Base-by-base conservation (phyloP, 23 tunicate species). In the Ascidia mentula region DNA sequence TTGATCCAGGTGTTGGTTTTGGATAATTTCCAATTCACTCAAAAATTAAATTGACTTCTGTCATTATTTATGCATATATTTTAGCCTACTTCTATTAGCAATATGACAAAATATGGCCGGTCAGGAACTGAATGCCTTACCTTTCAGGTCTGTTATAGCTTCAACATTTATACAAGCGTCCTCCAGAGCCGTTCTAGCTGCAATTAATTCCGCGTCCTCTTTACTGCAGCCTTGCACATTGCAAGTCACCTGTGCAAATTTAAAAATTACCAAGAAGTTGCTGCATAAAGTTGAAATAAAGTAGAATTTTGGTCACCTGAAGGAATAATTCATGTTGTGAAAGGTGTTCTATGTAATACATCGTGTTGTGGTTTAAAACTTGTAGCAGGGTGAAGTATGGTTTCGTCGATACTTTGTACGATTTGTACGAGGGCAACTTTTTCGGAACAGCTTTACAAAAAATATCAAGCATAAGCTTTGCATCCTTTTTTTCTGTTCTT, bases 361-460 rank as follows among this genome's bases (percentile, higher is more conserved):
- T 31, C 74, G 75, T 24, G 60, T 60, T 76, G 79, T 88, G 73
- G 72, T 83, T 86, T 46, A 79, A 36, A 0, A 90, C 18, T 45
- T 90, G 96, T 3, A 76, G 80, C 20, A 72, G 18, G 40, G 82
- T 34, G 32, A 80, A 34, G 60, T 82, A 69, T 20, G 75, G 74
- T 1, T 76, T 37, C 22, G 75, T 30, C 18, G 83, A 59, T 7
- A 60, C 69, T 24, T 31, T 38, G 81, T 45, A 89, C 17, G 84
- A 46, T 33, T 38, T 72, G 65, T 83, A 89, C 32, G 35, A 30
- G 32, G 95, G 95, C 13, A 15, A 37, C 26, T 74, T 61, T 59
- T 82, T 84, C 18, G 60, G 45, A 0, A 70, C 42, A 7, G 77
- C 82, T 84, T 79, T 69, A 45, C 84, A 78, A 74, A 69, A 89